Evolutionary conservation across 92 coral and sea anemone genomes (phyloP).

Genomic region (Ricordea florida): DNA sequence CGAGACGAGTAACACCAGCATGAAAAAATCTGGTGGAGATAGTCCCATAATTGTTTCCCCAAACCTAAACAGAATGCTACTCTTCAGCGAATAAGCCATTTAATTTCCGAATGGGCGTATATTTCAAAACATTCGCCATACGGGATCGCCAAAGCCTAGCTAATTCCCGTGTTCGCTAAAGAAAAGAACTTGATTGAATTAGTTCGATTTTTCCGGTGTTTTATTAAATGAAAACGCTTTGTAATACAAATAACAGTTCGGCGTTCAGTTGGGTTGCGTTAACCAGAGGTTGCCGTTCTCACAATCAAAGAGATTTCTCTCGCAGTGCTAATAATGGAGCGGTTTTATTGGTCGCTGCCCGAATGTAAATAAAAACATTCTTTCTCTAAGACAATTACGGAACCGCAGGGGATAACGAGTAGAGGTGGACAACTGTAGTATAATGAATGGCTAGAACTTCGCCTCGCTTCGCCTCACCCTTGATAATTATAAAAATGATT

Average conservation of each 20-base stretch:
- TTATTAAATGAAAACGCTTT: neutral
- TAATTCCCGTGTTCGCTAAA: neutral
- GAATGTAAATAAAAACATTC: conserved; percentile 14
- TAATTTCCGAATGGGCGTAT: neutral
- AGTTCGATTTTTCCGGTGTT: neutral
- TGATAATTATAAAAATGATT: neutral
- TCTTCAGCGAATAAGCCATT: neutral
- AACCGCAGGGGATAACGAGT: conserved; percentile 33
- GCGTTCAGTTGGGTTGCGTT: neutral
- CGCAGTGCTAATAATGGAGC: conserved; percentile 1
- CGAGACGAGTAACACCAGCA: conserved; percentile 27
- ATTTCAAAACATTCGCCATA: neutral
- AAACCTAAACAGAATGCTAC: conserved; percentile 13
- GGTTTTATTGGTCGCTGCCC: conserved; percentile 9
- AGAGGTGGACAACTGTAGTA: conserved; percentile 10
- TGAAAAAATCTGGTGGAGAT: neutral
- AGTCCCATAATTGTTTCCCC: conserved; percentile 2
- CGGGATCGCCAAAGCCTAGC: neutral
- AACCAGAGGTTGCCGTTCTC: neutral
- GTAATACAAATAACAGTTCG: neutral
- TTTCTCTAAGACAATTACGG: conserved; percentile 13
- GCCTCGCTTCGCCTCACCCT: neutral
- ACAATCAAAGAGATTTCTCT: neutral
- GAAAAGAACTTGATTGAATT: neutral
- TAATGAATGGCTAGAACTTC: conserved; percentile 18